Conservation (phyloP, 1,140 invertebrate genomes). For the Drosophila tropicalis region DNA sequence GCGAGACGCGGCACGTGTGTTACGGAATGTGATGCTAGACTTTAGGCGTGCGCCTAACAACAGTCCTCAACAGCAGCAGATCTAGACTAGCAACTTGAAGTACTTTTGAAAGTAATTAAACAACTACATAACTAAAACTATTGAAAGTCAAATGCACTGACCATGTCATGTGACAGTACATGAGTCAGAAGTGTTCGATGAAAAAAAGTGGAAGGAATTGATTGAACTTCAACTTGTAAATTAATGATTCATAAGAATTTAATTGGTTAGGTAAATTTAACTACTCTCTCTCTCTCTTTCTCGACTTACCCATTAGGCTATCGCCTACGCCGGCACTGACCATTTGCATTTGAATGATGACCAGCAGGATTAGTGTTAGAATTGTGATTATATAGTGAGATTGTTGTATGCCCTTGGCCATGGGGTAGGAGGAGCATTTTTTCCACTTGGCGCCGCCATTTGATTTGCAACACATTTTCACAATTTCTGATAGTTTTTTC, state of each 20-base stretch:
- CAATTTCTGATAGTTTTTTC: slow-evolving; percentile 42
- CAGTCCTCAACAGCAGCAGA: slow-evolving; percentile 1
- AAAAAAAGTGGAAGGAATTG: slow-evolving; percentile 5
- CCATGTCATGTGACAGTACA: neutral
- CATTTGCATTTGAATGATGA: slow-evolving; percentile 45
- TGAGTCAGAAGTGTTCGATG: neutral
- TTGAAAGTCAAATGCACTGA: slow-evolving; percentile 1
- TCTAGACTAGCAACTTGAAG: neutral
- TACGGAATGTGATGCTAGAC: slow-evolving; percentile 6
- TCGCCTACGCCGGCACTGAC: slow-evolving; percentile 34
- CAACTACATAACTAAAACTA: neutral
- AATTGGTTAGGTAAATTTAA: too few relatives aligned
- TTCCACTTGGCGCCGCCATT: slow-evolving; percentile 51
- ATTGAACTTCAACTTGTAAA: slow-evolving; percentile 6
- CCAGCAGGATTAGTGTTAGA: slow-evolving; percentile 42
- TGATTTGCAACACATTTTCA: slow-evolving; percentile 77
- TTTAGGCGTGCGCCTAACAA: slow-evolving; percentile 29
- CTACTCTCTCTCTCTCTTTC: too few relatives aligned
- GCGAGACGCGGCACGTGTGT: slow-evolving; percentile 35
- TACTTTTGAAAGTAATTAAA: slow-evolving; percentile 1
- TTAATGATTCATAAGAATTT: neutral
- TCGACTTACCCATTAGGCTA: slow-evolving; percentile 60
- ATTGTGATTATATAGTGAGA: slow-evolving; percentile 28
- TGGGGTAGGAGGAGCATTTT: slow-evolving; percentile 27
- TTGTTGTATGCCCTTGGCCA: slow-evolving; percentile 16